phyloP scores from a whole-genome alignment of 2,113 vertebrate species.

The Myiozetetes cayanensis region DNA sequence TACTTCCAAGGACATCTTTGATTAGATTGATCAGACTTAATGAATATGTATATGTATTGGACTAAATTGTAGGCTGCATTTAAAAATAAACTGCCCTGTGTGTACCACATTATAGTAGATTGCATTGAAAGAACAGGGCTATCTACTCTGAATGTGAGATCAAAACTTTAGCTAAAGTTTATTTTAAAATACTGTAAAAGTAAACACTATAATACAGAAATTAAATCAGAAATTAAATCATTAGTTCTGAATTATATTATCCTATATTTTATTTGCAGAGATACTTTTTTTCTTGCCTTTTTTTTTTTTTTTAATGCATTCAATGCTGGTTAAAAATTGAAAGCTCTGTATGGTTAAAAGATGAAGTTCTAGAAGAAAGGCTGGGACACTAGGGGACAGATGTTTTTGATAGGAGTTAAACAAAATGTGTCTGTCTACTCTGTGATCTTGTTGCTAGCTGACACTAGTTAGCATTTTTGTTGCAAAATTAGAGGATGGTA shows the following conservation, averaged over 20 bases:
- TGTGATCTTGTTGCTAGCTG: neutral
- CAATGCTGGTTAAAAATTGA: neutral
- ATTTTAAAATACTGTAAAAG: neutral
- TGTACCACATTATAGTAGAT: neutral
- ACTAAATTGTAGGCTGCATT: slow-evolving; percentile 59
- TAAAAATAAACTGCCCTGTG: slow-evolving; percentile 63
- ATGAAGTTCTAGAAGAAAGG: neutral
- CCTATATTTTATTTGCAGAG: neutral
- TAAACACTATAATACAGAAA: neutral
- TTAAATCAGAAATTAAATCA: neutral
- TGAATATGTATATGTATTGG: slow-evolving; percentile 69
- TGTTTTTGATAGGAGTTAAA: neutral
- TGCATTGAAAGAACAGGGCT: neutral
- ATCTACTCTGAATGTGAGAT: neutral
- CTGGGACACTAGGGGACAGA: neutral
- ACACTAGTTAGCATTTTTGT: neutral
- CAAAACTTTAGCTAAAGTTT: neutral
- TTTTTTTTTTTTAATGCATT: neutral
- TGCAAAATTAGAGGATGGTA: neutral
- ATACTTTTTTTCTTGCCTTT: neutral
- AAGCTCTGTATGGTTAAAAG: neutral
- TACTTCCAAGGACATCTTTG: slow-evolving; percentile 64
- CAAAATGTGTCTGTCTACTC: neutral
- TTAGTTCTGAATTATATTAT: neutral
- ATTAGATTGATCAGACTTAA: slow-evolving; percentile 69